Evolutionary conservation across 1,140 invertebrate genomes (phyloP), one percentile per base, ranked within the genome.

Genomic region (Eriosoma lanigerum): DNA sequence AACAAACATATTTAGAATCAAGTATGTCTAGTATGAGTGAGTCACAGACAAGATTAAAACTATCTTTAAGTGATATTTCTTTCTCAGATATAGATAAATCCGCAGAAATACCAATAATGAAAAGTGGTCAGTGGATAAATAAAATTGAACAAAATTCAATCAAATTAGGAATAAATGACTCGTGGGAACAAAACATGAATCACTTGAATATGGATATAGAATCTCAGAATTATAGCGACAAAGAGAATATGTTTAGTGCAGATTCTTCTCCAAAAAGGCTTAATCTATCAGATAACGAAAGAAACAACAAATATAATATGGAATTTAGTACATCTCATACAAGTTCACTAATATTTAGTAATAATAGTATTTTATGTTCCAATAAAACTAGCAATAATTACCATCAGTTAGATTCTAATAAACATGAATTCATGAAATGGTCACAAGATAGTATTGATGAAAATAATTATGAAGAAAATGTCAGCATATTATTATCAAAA

Each of bases 131-230:
- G 46, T 32, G 12, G 3, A 3, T 44, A 13, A 72, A 29, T n/a
- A 5, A 32, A 72, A 52, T 50, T 19, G 10, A 48, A 68, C 64
- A 52, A 26, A n/a, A 72, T 52, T 72, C 26, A 19, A 72, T 32
- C 0, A 29, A 26, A 8, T 48, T 29, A 9, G 9, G 17, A 10
- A 29, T 10, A 50, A 50, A 72, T 8, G 9, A 72, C 13, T 26
- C 38, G 17, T 19, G 17, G 15, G 24, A n/a, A 52, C 50, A n/a
- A 9, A 3, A 26, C 24, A 3, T 19, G 8, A 70, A 26, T 17
- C 24, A 19, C 8, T 38, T 3, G 3, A 38, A 38, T 48, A 50
- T 8, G 44, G 17, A 29, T 48, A 26, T 26, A 48, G 66, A 48
- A 50, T 26, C 21, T 26, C 66, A 70, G 12, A 50, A 50, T 70